Percentiles rank a stretch among this genome's conserved stretches.
phyloP scores from a whole-genome alignment of 2,797 vertebrate genomes.

The Acrossocheilus fasciatus region DNA sequence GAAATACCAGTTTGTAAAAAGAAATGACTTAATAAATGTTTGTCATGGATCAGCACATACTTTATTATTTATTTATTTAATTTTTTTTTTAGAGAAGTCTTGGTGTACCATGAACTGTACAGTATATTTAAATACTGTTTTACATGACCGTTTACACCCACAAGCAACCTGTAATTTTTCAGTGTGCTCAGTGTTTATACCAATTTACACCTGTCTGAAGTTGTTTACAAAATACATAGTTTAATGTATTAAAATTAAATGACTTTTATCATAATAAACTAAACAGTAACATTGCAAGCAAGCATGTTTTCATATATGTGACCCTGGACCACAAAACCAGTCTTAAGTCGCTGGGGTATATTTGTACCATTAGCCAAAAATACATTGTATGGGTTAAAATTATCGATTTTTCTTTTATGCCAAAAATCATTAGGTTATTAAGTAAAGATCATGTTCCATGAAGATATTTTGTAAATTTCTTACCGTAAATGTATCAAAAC shows the following conservation, averaged over 20 bases:
- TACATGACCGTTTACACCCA: slow-evolving; percentile 56
- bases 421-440: too few relatives aligned
- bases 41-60: slow-evolving; percentile 26
- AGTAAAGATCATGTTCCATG: too few relatives aligned
- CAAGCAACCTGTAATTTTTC: slow-evolving; percentile 69
- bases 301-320: slow-evolving; percentile 43
- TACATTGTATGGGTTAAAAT: too few relatives aligned
- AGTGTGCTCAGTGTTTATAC: slow-evolving; percentile 69
- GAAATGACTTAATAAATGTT: slow-evolving; percentile 23
- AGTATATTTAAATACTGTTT: background rate
- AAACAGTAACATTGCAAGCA: slow-evolving; percentile 73
- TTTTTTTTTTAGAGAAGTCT: slow-evolving; percentile 2
- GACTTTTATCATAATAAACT: slow-evolving; percentile 82
- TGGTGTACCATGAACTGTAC: background rate
- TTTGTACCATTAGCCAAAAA: too few relatives aligned
- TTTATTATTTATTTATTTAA: background rate
- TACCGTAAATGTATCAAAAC: too few relatives aligned
- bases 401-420: too few relatives aligned
- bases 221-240: slow-evolving; percentile 77
- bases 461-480: too few relatives aligned
- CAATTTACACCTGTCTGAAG: slow-evolving; percentile 68
- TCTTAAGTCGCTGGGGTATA: too few relatives aligned
- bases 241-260: slow-evolving; percentile 77
- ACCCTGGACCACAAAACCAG: too few relatives aligned
- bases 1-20: background rate